These are phyloP conservation scores for Diplosoma virens DNA, from an alignment of 23 tunicate species.

Conservation along the genomic window DNA sequence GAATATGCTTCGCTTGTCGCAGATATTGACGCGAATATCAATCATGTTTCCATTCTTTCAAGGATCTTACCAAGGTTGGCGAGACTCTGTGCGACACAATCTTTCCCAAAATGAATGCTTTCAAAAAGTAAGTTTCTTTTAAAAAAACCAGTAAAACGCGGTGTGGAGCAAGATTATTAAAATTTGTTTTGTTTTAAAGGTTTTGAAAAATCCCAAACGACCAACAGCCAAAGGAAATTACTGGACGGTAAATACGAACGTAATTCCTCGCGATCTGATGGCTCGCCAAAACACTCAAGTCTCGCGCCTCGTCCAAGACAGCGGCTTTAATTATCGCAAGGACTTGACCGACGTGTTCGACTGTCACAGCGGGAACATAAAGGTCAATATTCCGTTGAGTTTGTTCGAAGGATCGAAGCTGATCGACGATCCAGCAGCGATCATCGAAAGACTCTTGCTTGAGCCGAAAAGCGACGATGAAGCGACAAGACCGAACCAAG, in stretches of 20 bases:
- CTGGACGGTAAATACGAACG: conserved; percentile 85
- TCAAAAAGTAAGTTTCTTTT: conserved; percentile 62
- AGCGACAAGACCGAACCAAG: not conserved
- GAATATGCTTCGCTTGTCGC: conserved; percentile 77
- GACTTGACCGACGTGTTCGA: conserved; percentile 91
- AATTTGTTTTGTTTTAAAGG: conserved; percentile 47
- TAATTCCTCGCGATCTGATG: conserved; percentile 85
- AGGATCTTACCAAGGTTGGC: conserved; percentile 94
- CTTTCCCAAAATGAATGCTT: conserved; percentile 95
- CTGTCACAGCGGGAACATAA: conserved; percentile 62
- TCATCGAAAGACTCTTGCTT: conserved; percentile 67
- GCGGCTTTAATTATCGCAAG: conserved; percentile 75
- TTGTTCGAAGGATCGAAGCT: conserved; percentile 52
- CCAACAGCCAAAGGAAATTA: conserved; percentile 95
- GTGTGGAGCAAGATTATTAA: no score
- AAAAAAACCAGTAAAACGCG: no score
- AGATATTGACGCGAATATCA: conserved; percentile 83
- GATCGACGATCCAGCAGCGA: conserved; percentile 66
- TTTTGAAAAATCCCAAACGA: conserved; percentile 78
- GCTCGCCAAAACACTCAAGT: conserved; percentile 94
- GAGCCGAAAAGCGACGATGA: conserved; percentile 76
- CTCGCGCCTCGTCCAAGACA: conserved; percentile 83
- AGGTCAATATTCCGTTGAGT: conserved; percentile 58
- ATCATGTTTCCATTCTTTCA: conserved; percentile 99
- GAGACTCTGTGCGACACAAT: conserved; percentile 97